Base-by-base conservation (phyloP, 2,888 invertebrate genomes). In the Zonitis immaculata region DNA sequence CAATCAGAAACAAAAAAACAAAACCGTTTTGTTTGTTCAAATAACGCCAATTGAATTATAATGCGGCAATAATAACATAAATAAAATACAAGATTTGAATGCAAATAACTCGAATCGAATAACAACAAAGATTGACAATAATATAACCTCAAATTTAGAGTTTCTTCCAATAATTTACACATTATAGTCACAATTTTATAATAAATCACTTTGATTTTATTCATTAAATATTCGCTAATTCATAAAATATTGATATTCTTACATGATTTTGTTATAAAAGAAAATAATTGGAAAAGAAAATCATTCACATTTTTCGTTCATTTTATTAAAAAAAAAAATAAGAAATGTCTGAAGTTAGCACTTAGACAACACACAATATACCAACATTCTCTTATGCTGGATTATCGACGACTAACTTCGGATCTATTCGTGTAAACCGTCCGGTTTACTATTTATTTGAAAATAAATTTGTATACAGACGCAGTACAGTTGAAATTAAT, bases 11-110 rank as follows among this genome's bases (percentile, higher is more conserved):
- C 9, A 18, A 8, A 16, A 35, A 4, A 32, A 14, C 6, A 14
- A 14, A 30, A 32, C 14, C 32, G 32, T 32, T 32, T 14, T 14
- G n/a, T 35, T 8, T 16, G 8, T 14, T 5, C 1, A 30, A 30
- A n/a, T 16, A 16, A 35, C 35, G 8, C n/a, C n/a, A 20, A 3
- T 11, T 20, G 39, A 39, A 39, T 39, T 20, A 11, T 20, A 39
- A 39, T 39, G 18, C 9, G 18, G 6, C 16, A 16, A 26, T 6
- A 39, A 39, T 18, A 39, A 35, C 16, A 35, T 35, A 35, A 35
- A 35, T 35, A 20, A 58, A 53, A 35, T 51, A 43, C 42, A 58
- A 63, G 61, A 62, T 66, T 20, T 64, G 58, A 61, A 62, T 57
- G 62, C 58, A 65, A 59, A 61, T 58, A 59, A 16, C 27, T 42